phyloP scores from a whole-genome alignment of 2,888 invertebrate species.

The Patella caerulea region DNA sequence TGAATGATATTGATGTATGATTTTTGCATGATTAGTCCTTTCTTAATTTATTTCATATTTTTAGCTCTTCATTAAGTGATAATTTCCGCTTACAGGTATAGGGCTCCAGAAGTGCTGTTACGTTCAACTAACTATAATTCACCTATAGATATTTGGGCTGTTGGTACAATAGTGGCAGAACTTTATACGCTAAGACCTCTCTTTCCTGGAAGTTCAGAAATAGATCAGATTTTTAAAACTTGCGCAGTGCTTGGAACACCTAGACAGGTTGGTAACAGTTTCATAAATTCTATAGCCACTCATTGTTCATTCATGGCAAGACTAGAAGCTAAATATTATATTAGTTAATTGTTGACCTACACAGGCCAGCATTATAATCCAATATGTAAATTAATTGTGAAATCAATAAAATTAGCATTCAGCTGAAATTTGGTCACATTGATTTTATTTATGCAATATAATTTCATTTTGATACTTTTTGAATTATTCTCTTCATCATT shows the following conservation, averaged over 20 bases:
- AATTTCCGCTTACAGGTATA: constrained; percentile 78
- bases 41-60: too few relatives aligned
- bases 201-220: constrained; percentile 96
- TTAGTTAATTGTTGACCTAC: neutral
- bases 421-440: too few relatives aligned
- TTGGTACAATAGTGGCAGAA: constrained; percentile 98
- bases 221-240: constrained; percentile 95
- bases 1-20: too few relatives aligned
- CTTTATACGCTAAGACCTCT: constrained; percentile 94
- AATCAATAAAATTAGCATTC: too few relatives aligned
- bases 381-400: neutral
- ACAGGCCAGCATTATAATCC: neutral
- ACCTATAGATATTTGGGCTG: constrained; percentile 98
- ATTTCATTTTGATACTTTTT: too few relatives aligned
- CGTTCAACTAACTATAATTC: constrained; percentile 96
- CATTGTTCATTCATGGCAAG: neutral
- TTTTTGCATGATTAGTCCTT: too few relatives aligned
- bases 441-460: too few relatives aligned
- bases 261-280: constrained; percentile 77
- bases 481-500: too few relatives aligned
- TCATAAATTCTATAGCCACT: neutral
- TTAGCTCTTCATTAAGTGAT: too few relatives aligned
- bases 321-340: neutral
- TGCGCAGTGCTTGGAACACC: constrained; percentile 94
- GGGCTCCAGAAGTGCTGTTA: constrained; percentile 93